These are phyloP conservation scores for Lycaena phlaeas DNA, from an alignment of 2,888 invertebrate genomes.

Conservation along the genomic window DNA sequence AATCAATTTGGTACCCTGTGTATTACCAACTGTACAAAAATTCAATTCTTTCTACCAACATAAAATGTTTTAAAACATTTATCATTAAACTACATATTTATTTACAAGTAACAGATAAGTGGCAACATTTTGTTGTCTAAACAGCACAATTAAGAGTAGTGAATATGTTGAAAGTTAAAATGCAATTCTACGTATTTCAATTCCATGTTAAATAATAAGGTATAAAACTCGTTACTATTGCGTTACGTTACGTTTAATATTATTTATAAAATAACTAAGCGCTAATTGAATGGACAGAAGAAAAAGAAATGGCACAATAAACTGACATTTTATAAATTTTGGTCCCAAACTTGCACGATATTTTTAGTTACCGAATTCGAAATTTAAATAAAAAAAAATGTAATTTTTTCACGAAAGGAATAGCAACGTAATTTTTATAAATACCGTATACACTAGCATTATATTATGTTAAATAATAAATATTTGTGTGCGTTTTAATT, in stretches of 20 bases:
- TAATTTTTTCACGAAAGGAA: not conserved
- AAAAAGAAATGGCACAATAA: conserved; percentile 46
- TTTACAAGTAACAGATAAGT: conserved; percentile 14
- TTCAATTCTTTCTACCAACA: conserved; percentile 33
- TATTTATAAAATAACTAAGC: not conserved
- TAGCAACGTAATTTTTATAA: not conserved
- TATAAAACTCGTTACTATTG: not conserved
- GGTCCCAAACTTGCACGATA: conserved; percentile 47
- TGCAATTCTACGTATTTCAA: not conserved
- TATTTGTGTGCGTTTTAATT: conserved; percentile 23
- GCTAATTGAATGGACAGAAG: conserved; percentile 7
- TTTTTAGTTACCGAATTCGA: conserved; percentile 9
- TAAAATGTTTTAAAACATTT: conserved; percentile 7
- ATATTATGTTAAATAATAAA: conserved; percentile 15
- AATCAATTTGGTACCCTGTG: conserved; percentile 37
- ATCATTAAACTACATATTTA: conserved; percentile 5
- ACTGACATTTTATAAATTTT: conserved; percentile 32
- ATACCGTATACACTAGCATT: conserved; percentile 6
- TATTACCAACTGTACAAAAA: conserved; percentile 38
- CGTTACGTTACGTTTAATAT: no score
- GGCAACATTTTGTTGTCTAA: not conserved
- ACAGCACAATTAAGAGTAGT: not conserved
- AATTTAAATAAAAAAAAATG: not conserved
- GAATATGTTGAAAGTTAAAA: not conserved
- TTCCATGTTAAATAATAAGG: not conserved